These are phyloP conservation scores for Toxotes jaculatrix DNA, from an alignment of 2,113 vertebrate genomes.

Conservation along the genomic window DNA sequence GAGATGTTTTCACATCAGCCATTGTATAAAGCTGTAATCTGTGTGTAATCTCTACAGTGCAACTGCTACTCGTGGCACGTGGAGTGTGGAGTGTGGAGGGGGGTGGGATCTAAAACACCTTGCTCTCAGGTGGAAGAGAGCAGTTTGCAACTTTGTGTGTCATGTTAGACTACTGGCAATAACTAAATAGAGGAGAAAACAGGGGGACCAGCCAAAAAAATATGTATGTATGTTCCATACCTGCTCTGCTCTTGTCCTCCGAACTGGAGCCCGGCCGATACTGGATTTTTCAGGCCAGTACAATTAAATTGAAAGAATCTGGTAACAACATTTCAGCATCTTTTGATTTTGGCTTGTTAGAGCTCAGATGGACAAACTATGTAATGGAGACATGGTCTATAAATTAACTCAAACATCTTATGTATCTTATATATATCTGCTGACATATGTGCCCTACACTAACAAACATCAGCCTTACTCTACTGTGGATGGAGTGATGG, in stretches of 20 bases:
- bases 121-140: not conserved
- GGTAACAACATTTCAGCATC: not conserved
- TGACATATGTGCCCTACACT: not conserved
- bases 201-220: too few relatives aligned
- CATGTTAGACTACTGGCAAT: not conserved
- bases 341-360: not conserved
- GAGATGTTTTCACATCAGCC: slow-evolving; percentile 61
- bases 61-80: slow-evolving; percentile 30
- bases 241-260: not conserved
- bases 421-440: not conserved
- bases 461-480: not conserved
- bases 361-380: not conserved
- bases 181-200: too few relatives aligned
- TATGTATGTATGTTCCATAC: not conserved
- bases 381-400: too few relatives aligned
- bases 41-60: slow-evolving; percentile 70
- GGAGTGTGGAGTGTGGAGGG: slow-evolving; percentile 5
- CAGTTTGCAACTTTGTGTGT: not conserved
- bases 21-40: slow-evolving; percentile 71
- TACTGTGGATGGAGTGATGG: not conserved
- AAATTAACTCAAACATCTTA: not conserved
- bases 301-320: not conserved
- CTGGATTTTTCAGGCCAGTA: not conserved
- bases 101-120: not conserved
- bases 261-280: not conserved